A percentile compares a stretch with the other conserved stretches of the same genome.
Evolutionary conservation across 2,113 vertebrate genomes (phyloP).

Genomic region (Stictonetta naevosa): DNA sequence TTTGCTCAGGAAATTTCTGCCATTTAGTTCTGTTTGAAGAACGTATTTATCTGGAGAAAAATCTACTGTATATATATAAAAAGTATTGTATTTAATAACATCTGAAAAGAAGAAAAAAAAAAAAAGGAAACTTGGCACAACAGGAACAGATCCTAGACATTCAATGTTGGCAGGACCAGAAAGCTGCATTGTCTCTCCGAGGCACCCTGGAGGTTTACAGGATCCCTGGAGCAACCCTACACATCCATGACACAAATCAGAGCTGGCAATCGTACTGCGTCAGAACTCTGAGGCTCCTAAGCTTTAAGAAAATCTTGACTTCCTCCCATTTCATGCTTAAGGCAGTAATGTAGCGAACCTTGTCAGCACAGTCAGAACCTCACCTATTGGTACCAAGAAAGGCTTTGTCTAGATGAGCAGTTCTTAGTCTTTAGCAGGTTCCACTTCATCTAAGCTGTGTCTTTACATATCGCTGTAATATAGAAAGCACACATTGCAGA

Average conservation of each 20-base stretch:
- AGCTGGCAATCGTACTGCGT: background rate
- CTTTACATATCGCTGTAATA: rapidly evolving
- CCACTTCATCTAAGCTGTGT: background rate
- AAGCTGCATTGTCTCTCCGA: conserved; percentile 38
- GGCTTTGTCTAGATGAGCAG: background rate
- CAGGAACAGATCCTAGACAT: background rate
- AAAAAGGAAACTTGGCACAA: background rate
- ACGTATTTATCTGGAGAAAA: conserved; percentile 14
- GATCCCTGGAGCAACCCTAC: background rate
- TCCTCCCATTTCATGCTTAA: background rate
- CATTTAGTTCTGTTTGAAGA: conserved; percentile 42
- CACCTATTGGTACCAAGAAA: background rate
- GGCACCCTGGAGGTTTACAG: conserved; percentile 1
- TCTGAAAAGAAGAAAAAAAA: background rate
- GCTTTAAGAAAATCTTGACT: background rate
- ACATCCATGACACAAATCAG: background rate
- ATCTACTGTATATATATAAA: conserved; percentile 40
- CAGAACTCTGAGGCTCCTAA: background rate
- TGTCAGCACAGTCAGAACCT: background rate
- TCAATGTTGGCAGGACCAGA: background rate
- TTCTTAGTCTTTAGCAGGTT: background rate
- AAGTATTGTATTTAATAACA: conserved; percentile 32
- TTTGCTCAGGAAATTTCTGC: conserved; percentile 55
- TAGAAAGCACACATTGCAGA: background rate
- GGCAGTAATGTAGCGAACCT: rapidly evolving